phyloP scores from a whole-genome alignment of 2,888 invertebrate genomes.

The Xestobium rufovillosum region DNA sequence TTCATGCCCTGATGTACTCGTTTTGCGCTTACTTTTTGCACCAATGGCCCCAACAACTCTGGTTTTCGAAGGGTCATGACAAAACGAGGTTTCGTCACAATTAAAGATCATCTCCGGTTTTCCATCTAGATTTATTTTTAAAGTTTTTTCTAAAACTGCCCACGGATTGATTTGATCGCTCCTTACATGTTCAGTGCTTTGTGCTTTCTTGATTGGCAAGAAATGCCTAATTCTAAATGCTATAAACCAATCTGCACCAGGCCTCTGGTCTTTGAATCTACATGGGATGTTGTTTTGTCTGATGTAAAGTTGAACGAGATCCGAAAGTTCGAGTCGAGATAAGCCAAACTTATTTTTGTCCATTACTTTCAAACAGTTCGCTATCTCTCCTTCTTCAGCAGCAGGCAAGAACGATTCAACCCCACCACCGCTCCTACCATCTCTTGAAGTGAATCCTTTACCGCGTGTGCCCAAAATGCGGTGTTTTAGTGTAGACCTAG shows the following conservation, averaged over 20 bases:
- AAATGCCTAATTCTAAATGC: slow-evolving; percentile 8
- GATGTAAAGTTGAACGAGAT: slow-evolving; percentile 13
- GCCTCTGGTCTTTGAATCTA: slow-evolving; percentile 12
- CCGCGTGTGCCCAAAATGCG: slow-evolving; percentile 12
- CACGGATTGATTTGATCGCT: slow-evolving; percentile 13
- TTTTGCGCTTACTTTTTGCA: slow-evolving; percentile 8
- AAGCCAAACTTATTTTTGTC: slow-evolving; percentile 15
- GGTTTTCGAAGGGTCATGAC: slow-evolving; percentile 18
- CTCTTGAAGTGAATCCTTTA: slow-evolving; percentile 11
- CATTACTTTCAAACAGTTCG: slow-evolving; percentile 14
- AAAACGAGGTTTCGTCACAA: slow-evolving; percentile 19
- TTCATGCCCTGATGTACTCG: no score
- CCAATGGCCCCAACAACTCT: slow-evolving; percentile 17
- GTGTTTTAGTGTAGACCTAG: slow-evolving; percentile 14
- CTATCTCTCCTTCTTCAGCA: slow-evolving; percentile 16
- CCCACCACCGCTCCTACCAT: slow-evolving; percentile 15
- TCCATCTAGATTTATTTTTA: slow-evolving; percentile 13
- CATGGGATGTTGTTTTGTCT: slow-evolving; percentile 14
- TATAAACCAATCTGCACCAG: slow-evolving; percentile 16
- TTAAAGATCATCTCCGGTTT: slow-evolving; percentile 17
- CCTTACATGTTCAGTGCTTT: slow-evolving; percentile 13
- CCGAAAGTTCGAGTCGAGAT: slow-evolving; percentile 12
- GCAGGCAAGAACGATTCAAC: slow-evolving; percentile 13
- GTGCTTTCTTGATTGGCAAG: slow-evolving; percentile 13
- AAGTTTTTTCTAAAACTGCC: slow-evolving; percentile 10